These are phyloP conservation scores for Heliothis peltigera DNA, from an alignment of 2,888 invertebrate genomes.

Conservation along the genomic window DNA sequence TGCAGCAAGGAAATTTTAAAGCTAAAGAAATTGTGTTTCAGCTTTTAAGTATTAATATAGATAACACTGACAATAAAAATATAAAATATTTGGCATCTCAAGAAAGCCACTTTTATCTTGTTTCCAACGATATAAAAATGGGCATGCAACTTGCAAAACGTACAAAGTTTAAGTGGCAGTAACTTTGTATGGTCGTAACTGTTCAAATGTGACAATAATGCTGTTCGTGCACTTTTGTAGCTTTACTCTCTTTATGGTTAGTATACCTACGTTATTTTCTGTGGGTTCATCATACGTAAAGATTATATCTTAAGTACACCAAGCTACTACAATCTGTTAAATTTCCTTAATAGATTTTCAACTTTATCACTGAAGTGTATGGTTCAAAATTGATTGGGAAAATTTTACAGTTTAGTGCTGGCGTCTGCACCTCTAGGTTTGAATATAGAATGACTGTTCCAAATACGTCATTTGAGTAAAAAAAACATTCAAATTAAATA, in stretches of 20 bases:
- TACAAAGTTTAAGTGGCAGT: slow-evolving; percentile 28
- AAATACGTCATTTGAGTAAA: background rate
- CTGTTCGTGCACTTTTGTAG: background rate
- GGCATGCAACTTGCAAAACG: slow-evolving; percentile 7
- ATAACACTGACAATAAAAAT: too few species aligned
- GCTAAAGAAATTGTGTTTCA: too few species aligned
- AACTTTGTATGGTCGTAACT: slow-evolving; percentile 29
- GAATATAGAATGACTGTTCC: background rate
- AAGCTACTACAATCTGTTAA: too few species aligned
- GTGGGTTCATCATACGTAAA: slow-evolving; percentile 5
- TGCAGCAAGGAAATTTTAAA: too few species aligned
- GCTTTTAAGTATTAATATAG: too few species aligned
- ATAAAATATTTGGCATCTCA: background rate
- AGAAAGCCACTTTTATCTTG: background rate
- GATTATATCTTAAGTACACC: background rate
- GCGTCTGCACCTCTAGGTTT: too few species aligned
- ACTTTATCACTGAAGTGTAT: too few species aligned
- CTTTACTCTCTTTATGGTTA: background rate
- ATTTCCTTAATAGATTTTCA: too few species aligned
- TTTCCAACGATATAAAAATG: background rate
- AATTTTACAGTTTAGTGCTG: too few species aligned
- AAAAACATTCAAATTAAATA: too few species aligned
- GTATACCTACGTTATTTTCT: background rate
- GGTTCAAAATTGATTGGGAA: too few species aligned
- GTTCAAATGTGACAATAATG: slow-evolving; percentile 29